These are phyloP conservation scores for Synergus itoensis DNA, from an alignment of 2,888 invertebrate species.

Conservation along the genomic window DNA sequence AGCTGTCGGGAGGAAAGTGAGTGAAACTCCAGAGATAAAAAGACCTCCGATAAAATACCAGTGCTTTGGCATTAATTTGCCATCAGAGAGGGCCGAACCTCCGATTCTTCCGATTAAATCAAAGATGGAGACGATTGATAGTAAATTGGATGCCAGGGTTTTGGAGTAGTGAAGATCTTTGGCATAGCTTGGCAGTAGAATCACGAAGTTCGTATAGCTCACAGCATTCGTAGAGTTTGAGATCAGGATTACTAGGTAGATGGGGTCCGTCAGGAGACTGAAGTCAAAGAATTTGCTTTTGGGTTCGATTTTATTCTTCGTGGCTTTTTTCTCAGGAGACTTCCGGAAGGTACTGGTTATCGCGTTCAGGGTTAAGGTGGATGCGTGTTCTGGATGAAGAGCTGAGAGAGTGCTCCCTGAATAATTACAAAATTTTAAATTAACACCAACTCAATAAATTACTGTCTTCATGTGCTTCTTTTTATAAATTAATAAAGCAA, in stretches of 20 bases:
- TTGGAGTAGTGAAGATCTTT: constrained; percentile 84
- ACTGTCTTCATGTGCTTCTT: too few relatives aligned
- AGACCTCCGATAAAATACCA: constrained; percentile 91
- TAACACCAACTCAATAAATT: too few relatives aligned
- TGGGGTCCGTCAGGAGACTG: constrained; percentile 86
- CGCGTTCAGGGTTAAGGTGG: constrained; percentile 87
- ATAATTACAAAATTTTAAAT: not conserved
- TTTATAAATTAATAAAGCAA: too few relatives aligned
- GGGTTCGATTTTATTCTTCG: constrained; percentile 67
- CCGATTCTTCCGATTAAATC: constrained; percentile 91
- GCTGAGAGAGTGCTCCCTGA: constrained; percentile 84
- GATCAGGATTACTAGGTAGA: constrained; percentile 89
- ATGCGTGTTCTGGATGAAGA: constrained; percentile 86
- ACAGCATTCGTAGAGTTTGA: constrained; percentile 93
- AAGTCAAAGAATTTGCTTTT: constrained; percentile 86
- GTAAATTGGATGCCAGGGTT: constrained; percentile 84
- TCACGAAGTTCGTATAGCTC: constrained; percentile 92
- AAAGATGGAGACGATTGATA: constrained; percentile 89
- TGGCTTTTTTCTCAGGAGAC: constrained; percentile 66
- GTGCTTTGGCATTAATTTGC: constrained; percentile 87
- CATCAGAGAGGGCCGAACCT: constrained; percentile 90
- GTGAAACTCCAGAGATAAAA: constrained; percentile 86
- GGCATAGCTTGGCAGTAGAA: constrained; percentile 89
- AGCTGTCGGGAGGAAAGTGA: constrained; percentile 86
- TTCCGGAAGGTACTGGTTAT: constrained; percentile 81